Evolutionary conservation across 2,797 vertebrate genomes (phyloP).

Genomic region (Oceanodroma leucorhoa): DNA sequence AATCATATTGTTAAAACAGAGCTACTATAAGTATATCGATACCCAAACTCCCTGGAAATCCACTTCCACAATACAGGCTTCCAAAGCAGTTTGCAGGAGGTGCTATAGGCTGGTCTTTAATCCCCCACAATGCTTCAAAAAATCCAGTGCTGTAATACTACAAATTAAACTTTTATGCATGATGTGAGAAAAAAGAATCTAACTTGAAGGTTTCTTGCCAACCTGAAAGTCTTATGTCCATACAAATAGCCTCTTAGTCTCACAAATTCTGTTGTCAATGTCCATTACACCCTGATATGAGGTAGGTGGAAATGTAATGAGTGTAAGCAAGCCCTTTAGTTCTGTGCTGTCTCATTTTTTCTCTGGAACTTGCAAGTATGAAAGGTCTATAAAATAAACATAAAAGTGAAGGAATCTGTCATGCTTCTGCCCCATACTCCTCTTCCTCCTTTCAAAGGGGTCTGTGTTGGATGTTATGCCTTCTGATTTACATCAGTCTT

Average conservation of each 20-base stretch:
- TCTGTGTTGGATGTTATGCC: not conserved
- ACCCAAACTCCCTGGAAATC: not conserved
- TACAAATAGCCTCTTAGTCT: not conserved
- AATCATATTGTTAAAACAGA: not conserved
- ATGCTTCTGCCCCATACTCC: rapidly evolving
- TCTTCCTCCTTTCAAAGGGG: not conserved
- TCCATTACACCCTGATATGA: not conserved
- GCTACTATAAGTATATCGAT: not conserved
- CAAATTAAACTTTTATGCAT: not conserved
- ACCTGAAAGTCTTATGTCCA: not conserved
- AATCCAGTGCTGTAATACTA: not conserved
- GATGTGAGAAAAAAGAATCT: not conserved
- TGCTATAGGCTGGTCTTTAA: not conserved
- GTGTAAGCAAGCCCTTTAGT: not conserved
- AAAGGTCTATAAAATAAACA: not conserved
- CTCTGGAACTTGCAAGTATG: not conserved
- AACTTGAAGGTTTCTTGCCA: not conserved
- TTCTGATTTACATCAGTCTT: not conserved
- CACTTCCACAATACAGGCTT: not conserved
- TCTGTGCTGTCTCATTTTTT: not conserved
- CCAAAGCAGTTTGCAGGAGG: not conserved
- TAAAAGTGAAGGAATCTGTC: not conserved
- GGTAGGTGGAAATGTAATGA: not conserved
- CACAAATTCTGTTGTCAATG: not conserved
- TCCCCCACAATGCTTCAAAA: not conserved